Conservation (phyloP, 2,888 invertebrate genomes). For the Yponomeuta plumbellus region DNA sequence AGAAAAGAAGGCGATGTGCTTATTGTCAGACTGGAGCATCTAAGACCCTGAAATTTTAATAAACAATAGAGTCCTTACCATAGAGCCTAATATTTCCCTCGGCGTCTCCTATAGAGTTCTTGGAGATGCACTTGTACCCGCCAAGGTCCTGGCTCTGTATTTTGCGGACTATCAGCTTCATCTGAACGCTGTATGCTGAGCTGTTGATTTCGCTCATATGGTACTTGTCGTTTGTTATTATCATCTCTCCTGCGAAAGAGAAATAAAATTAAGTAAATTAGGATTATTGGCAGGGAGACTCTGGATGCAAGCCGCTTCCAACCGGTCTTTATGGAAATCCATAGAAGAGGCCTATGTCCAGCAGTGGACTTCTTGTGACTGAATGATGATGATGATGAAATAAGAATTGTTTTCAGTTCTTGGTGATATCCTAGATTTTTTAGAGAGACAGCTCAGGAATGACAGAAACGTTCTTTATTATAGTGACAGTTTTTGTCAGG, state of each 20-base stretch:
- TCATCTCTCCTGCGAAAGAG: conserved; percentile 87
- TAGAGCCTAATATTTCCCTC: conserved; percentile 93
- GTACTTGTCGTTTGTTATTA: conserved; percentile 91
- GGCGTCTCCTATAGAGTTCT: conserved; percentile 94
- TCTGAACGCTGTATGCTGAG: conserved; percentile 90
- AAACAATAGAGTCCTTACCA: conserved; percentile 66
- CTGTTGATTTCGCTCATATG: conserved; percentile 87
- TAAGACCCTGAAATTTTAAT: neutral
- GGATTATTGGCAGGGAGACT: no score
- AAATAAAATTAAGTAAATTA: conserved; percentile 19
- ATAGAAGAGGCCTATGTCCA: no score
- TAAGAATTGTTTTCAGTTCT: neutral
- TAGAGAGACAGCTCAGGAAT: neutral
- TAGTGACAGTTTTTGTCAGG: neutral
- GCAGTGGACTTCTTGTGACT: no score
- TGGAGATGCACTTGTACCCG: conserved; percentile 93
- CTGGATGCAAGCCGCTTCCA: no score
- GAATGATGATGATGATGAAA: no score
- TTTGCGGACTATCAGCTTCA: conserved; percentile 85
- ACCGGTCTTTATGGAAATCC: no score
- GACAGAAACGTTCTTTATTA: neutral
- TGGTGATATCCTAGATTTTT: neutral
- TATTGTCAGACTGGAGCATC: no score
- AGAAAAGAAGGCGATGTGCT: no score
- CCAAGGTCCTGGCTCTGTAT: conserved; percentile 87